Conservation (phyloP, 2,113 vertebrate genomes). For the Onychostoma macrolepis region DNA sequence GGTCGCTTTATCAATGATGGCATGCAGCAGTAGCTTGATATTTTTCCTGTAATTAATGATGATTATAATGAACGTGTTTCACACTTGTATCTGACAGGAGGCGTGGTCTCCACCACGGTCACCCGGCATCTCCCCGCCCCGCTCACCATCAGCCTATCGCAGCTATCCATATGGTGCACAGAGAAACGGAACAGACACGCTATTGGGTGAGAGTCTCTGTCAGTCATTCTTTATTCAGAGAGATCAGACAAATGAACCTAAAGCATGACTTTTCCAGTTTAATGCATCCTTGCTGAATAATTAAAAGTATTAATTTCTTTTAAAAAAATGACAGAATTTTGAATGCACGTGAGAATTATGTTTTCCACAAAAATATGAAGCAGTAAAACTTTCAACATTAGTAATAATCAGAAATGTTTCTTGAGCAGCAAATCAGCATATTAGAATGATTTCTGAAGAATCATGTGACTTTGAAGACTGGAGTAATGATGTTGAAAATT, state of each 20-base stretch:
- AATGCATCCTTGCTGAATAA: no score
- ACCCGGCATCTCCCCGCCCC: slow-evolving; percentile 81
- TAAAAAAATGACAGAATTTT: no score
- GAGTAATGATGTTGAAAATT: neutral
- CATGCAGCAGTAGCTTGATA: neutral
- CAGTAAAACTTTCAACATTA: neutral
- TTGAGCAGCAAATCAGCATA: neutral
- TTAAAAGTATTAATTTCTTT: no score
- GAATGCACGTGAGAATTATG: no score
- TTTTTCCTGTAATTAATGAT: neutral
- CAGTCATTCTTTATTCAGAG: neutral
- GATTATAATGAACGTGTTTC: neutral
- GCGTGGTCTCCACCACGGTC: slow-evolving; percentile 80
- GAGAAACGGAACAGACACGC: slow-evolving; percentile 78
- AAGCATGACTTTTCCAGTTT: no score
- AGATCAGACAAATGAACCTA: neutral
- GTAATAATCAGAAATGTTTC: neutral
- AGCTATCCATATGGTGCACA: slow-evolving; percentile 78
- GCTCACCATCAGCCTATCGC: slow-evolving; percentile 82
- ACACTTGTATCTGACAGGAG: slow-evolving; percentile 74
- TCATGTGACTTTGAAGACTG: neutral
- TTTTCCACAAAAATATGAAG: neutral
- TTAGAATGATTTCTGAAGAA: neutral
- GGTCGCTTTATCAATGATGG: slow-evolving; percentile 69
- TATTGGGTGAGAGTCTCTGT: slow-evolving; percentile 58